These are phyloP conservation scores for Diplosoma virens DNA, from an alignment of 23 tunicate genomes.

Conservation along the genomic window DNA sequence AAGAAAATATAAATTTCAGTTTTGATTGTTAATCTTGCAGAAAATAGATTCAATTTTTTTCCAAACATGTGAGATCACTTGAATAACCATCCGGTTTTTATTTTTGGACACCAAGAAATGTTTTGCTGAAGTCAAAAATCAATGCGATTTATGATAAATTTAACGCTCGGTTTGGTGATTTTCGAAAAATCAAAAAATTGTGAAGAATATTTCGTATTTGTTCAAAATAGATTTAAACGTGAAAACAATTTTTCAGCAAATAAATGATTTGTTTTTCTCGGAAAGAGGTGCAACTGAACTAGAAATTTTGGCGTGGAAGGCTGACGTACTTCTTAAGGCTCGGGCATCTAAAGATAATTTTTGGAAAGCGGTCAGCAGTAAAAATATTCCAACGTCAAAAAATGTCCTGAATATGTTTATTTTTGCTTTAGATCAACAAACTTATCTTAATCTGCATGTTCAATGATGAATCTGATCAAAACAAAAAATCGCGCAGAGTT, in stretches of 20 bases:
- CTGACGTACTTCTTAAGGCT: conserved; percentile 20
- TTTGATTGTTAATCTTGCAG: background rate
- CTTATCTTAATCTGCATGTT: background rate
- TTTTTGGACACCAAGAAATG: background rate
- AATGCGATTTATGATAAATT: background rate
- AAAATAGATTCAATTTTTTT: background rate
- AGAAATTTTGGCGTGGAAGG: conserved; percentile 28
- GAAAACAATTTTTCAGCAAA: conserved; percentile 11
- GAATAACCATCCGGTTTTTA: background rate
- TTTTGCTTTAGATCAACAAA: conserved; percentile 11
- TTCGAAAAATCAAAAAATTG: conserved; percentile 1
- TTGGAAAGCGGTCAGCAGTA: background rate
- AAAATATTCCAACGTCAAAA: conserved; percentile 22
- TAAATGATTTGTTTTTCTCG: conserved; percentile 25
- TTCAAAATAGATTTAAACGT: conserved; percentile 27
- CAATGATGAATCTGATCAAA: conserved; percentile 6
- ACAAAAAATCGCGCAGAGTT: conserved; percentile 6
- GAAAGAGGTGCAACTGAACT: conserved; percentile 32
- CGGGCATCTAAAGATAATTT: conserved; percentile 18
- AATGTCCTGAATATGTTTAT: conserved; percentile 24
- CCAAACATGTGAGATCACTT: background rate
- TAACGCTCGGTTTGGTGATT: conserved; percentile 16
- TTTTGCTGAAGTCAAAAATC: background rate
- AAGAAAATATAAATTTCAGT: background rate
- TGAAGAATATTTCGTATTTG: conserved; percentile 6